Base-by-base conservation (phyloP, 2,113 vertebrate genomes). In the Ptyas mucosa region DNA sequence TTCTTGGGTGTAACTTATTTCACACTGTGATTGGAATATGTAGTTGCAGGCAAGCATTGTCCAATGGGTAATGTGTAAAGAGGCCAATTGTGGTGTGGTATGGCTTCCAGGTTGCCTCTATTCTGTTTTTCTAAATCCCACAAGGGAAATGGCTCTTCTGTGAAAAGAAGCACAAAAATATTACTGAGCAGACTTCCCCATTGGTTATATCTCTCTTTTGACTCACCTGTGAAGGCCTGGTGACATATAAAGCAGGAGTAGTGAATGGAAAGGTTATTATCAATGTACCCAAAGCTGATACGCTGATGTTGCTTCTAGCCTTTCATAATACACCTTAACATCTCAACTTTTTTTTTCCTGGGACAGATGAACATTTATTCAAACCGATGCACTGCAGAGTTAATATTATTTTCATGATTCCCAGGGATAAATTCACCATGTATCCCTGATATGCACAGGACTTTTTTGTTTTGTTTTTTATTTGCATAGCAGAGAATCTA, bases 1-100 rank as follows among this genome's bases (percentile, higher is more conserved):
- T 96, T 93, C 94, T 95, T 96, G 96, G 97, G 95, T 93, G 95
- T 95, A 95, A 97, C 97, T 97, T 95, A 95, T 92, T 97, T 97
- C 93, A 95, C 93, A 94, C 96, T 95, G 94, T 95, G 95, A 93
- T 94, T 95, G 96, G 95, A 94, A 97, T 96, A 97, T 97, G 96
- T 89, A 93, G 21, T 26, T 89, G 92, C 96, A 96, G 95, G 94
- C 93, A 69, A 94, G 94, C 81, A 89, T 96, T 95, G 94, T 96
- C 93, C 94, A 93, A 95, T 95, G 91, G 97, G 95, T 94, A 52
- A 95, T 95, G 94, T 95, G 29, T 18, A 75, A 15, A 58, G 64
- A 93, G 55, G 34, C 91, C 96, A 90, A 93, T 91, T 95, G 91
- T 93, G 91, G 92, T 93, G 96, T 94, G 23, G 53, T 94, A 87